phyloP scores from a whole-genome alignment of 2,888 invertebrate species.

The Eulithis prunata region DNA sequence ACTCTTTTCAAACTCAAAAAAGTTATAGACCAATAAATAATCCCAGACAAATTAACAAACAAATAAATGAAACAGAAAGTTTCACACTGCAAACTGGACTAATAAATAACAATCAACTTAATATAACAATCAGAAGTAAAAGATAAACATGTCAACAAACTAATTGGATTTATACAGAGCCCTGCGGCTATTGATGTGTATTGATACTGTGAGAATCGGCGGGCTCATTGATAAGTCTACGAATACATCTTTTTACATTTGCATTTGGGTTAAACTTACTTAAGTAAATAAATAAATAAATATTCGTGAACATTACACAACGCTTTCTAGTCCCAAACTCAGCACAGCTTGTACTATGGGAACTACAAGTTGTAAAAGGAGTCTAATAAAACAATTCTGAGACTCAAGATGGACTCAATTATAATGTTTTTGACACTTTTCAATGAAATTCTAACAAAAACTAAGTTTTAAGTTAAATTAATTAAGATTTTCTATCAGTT shows the following conservation, averaged over 20 bases:
- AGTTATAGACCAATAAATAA: not conserved
- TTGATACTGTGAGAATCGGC: slow-evolving; percentile 11
- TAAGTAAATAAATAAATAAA: too few species aligned
- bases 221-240: slow-evolving; percentile 20
- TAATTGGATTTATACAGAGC: slow-evolving; percentile 50
- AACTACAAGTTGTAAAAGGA: too few species aligned
- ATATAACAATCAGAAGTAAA: slow-evolving; percentile 31
- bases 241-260: slow-evolving; percentile 10
- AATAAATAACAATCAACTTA: slow-evolving; percentile 34
- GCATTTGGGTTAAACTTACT: slow-evolving; percentile 13
- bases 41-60: not conserved
- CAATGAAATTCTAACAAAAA: too few species aligned
- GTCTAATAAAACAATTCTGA: too few species aligned
- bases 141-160: slow-evolving; percentile 49
- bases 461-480: not conserved
- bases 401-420: too few species aligned
- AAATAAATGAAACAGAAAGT: slow-evolving; percentile 19
- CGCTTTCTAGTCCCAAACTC: too few species aligned
- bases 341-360: too few species aligned
- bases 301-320: too few species aligned
- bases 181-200: slow-evolving; percentile 22
- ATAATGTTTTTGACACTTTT: too few species aligned
- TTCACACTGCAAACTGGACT: slow-evolving; percentile 7
- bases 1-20: too few species aligned
- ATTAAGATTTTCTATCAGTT: not conserved